Evolutionary conservation across 2,113 vertebrate species (phyloP), one percentile per base, ranked within the genome.

Genomic region (Tachysurus fulvidraco): DNA sequence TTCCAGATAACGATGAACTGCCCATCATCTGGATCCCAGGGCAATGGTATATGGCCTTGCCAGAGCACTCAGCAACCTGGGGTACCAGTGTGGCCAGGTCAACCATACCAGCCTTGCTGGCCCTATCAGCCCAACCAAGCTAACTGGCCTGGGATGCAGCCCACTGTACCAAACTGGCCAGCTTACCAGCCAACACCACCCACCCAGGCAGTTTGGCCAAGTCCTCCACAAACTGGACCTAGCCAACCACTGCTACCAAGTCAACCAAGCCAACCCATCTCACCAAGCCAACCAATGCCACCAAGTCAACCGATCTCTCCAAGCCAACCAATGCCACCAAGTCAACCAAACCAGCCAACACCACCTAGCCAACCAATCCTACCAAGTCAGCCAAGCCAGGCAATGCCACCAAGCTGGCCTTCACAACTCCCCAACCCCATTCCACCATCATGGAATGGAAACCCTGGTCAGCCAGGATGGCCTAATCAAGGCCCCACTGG

Each of bases 391-490:
- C 87, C 89, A 17, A 36, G 67, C 41, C 36, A 90, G 9, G 17
- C 85, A 60, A 50, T 64, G 0, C 89, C 83, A 30, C 81, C 84
- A 10, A 69, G 28, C 85, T 89, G 85, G 88, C 87, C 89, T 10
- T 81, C 85, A 50, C 30, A 91, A 36, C 46, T 86, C 9, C 90
- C 81, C 5, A 86, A 30, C 30, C 44, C 84, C 17, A 52, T 36
- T 4, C 21, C 69, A 28, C n/a, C 85, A 28, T 44, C 79, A 54
- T 95, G 95, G 95, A 88, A 91, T 25, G 93, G 93, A 84, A 93
- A 95, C 89, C 94, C 95, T 0, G 95, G 94, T 30, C 95, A 95
- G 88, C 91, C 95, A 2, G 94, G 94, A 4, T 96, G 95, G 95
- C 95, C 95, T 0, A 93, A 92, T 36, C 95, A 95, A 90, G 69